Conservation (phyloP, 2,797 vertebrate genomes). For the Acipenser ruthenus region DNA sequence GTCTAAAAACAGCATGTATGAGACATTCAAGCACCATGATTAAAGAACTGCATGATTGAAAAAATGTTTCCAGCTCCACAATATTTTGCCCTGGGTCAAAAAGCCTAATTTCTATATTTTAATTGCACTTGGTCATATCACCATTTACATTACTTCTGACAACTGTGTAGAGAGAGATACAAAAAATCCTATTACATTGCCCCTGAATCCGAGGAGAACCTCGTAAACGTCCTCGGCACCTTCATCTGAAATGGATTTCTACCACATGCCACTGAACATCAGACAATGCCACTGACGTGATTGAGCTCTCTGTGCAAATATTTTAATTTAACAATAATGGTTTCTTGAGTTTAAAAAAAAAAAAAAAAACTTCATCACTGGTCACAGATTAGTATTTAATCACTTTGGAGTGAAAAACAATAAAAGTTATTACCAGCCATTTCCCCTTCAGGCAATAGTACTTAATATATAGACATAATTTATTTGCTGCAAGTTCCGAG, state of each 20-base stretch:
- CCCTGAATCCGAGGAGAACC: constrained; percentile 19
- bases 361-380: background rate
- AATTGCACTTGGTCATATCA: background rate
- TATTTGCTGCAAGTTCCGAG: too few relatives aligned
- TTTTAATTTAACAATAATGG: constrained; percentile 52
- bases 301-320: constrained; percentile 54
- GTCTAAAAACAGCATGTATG: too few relatives aligned
- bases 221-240: constrained; percentile 50
- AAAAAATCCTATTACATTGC: background rate
- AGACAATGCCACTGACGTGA: constrained; percentile 59
- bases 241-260: constrained; percentile 60
- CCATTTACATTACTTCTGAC: background rate
- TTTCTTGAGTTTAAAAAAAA: constrained; percentile 28
- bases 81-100: too few relatives aligned
- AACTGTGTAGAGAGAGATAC: background rate
- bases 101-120: background rate
- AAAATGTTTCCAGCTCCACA: too few relatives aligned
- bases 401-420: constrained; percentile 41
- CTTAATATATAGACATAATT: too few relatives aligned
- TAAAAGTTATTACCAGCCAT: constrained; percentile 36
- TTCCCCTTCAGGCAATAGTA: too few relatives aligned
- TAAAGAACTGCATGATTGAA: too few relatives aligned
- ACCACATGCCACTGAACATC: constrained; percentile 55
- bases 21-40: too few relatives aligned
- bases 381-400: constrained; percentile 41